phyloP scores from a whole-genome alignment of 2,113 vertebrate species.

The Delphinus delphis region DNA sequence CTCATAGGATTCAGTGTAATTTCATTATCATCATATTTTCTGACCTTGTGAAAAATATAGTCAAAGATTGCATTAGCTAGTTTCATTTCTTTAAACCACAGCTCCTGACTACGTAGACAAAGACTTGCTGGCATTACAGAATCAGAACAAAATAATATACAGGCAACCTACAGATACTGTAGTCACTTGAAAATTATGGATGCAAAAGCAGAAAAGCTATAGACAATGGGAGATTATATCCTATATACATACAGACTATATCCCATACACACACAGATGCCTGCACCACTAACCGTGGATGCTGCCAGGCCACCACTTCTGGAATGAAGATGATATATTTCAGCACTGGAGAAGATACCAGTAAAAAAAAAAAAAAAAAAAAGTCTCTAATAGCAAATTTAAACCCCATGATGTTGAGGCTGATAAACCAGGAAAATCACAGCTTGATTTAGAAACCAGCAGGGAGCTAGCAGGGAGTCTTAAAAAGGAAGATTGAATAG shows the following conservation, averaged over 20 bases:
- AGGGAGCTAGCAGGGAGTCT: conserved; percentile 55
- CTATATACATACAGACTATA: not conserved
- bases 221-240: not conserved
- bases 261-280: not conserved
- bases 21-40: not conserved
- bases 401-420: conserved; percentile 53
- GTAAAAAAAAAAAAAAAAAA: not conserved
- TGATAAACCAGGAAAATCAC: conserved; percentile 65
- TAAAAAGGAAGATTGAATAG: conserved; percentile 59
- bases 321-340: not conserved
- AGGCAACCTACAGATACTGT: not conserved
- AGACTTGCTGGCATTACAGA: conserved; percentile 9
- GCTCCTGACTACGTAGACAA: not conserved
- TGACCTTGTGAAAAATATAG: conserved; percentile 6
- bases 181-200: not conserved
- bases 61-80: not conserved
- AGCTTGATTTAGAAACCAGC: conserved; percentile 73
- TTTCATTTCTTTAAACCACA: conserved; percentile 45
- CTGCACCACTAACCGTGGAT: not conserved
- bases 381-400: conserved; percentile 52
- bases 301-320: not conserved
- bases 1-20: not conserved
- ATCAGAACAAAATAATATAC: not conserved
- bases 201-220: not conserved
- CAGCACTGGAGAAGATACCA: conserved; percentile 6